These are phyloP conservation scores for Silurus aristotelis DNA, from an alignment of 2,797 vertebrate species.

Conservation along the genomic window DNA sequence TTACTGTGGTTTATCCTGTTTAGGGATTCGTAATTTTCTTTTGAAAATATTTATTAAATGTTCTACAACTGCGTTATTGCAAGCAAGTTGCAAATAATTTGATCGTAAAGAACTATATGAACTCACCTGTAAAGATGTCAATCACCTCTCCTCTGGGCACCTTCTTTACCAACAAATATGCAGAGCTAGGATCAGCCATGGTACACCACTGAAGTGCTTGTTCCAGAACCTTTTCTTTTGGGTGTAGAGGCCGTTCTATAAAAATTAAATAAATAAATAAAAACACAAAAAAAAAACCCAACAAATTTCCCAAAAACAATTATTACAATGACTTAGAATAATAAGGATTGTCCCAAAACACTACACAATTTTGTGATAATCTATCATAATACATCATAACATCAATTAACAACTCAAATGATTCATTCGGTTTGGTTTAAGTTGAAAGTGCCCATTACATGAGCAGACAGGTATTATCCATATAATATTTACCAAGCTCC, in stretches of 20 bases:
- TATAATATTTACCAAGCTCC: constrained; percentile 82
- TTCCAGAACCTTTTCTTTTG: constrained; percentile 94
- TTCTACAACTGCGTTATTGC: neutral
- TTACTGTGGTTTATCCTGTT: constrained; percentile 10
- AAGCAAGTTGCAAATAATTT: neutral
- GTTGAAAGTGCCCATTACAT: neutral
- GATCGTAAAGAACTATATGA: neutral
- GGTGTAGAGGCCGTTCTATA: constrained; percentile 89
- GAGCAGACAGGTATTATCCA: neutral
- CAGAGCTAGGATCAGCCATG: constrained; percentile 88
- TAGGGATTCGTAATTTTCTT: neutral
- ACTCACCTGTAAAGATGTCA: constrained; percentile 88
- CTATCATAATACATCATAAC: neutral
- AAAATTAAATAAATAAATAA: neutral
- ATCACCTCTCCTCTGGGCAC: constrained; percentile 83
- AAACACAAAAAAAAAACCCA: neutral
- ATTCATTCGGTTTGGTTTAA: neutral
- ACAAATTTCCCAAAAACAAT: neutral
- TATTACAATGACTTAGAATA: neutral
- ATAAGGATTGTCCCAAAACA: neutral
- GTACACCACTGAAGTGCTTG: constrained; percentile 97
- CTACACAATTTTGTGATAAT: neutral
- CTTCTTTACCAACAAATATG: constrained; percentile 88
- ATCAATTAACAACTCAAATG: neutral
- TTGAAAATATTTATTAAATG: neutral